phyloP scores from a whole-genome alignment of 1,140 invertebrate species.

The Samia ricini region DNA sequence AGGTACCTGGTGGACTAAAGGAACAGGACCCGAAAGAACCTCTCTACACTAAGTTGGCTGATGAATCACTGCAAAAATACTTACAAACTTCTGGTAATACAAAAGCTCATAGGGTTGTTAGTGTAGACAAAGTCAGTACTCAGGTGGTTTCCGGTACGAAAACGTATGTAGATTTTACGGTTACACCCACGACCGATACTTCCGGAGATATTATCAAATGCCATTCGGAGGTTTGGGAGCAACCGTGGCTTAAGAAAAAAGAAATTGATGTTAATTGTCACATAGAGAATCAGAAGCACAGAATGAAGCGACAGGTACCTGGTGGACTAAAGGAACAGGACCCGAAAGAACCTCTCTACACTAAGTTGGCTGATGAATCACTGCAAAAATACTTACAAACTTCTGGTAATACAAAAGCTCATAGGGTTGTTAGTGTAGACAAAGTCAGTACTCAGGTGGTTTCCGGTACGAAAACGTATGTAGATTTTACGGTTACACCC shows the following conservation, averaged over 20 bases:
- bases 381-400: conserved; percentile 32
- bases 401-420: conserved; percentile 18
- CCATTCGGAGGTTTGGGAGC: conserved; percentile 76
- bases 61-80: conserved; percentile 39
- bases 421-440: conserved; percentile 25
- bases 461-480: conserved; percentile 14
- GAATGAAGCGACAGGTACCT: conserved; percentile 12
- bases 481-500: conserved; percentile 18
- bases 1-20: conserved; percentile 11
- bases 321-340: conserved; percentile 27
- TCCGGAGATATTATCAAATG: conserved; percentile 50
- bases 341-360: conserved; percentile 27
- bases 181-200: conserved; percentile 11
- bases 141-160: conserved; percentile 37
- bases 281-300: not conserved
- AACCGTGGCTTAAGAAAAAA: conserved; percentile 70
- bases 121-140: conserved; percentile 30
- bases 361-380: conserved; percentile 31
- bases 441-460: conserved; percentile 34
- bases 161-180: conserved; percentile 32
- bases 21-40: conserved; percentile 29
- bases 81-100: conserved; percentile 18
- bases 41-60: conserved; percentile 28
- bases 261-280: conserved; percentile 19
- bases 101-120: conserved; percentile 21